Base-by-base conservation (phyloP, 2,113 vertebrate species). In the Apodemus speciosus region DNA sequence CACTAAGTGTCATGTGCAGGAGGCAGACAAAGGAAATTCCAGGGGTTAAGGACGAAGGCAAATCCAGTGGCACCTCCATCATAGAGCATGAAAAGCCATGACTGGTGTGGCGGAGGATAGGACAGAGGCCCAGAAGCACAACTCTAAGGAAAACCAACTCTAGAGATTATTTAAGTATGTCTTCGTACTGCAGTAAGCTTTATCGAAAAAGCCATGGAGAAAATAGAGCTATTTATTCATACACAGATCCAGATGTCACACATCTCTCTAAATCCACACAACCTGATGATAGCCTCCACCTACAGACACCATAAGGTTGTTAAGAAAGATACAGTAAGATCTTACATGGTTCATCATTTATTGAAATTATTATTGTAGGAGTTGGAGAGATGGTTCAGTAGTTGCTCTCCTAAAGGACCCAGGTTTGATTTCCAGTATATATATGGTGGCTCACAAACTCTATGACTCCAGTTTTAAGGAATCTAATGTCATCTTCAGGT, bases 61-160 rank as follows among this genome's bases (percentile, higher is more conserved):
- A 93, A 95, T 68, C 60, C 38, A 51, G 20, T 72, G 23, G 18
- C 16, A 27, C 40, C 21, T 76, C 75, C n/a, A 62, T 20, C 43
- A 49, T 25, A 46, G 25, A 88, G 27, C 80, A 93, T 56, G 90
- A 93, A 94, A 60, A 69, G 49, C 81, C 80, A 32, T 91, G 85
- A 93, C 85, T 81, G 88, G 89, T 85, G 46, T 6, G 13, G n/a
- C 60, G 83, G 51, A 90, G 68, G 88, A 91, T 5, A 25, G 64
- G 84, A 69, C 93, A 68, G 49, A 88, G 91, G 83, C 58, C 46
- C 43, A 13, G 30, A 88, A 84, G 49, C 93, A 75, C 75, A 88
- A 88, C 40, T 85, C 58, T 35, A 46, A 85, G 77, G 68, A 85
- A 89, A 88, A 79, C 51, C 75, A 93, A 21, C 60, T 46, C 35